phyloP scores from a whole-genome alignment of 2,113 vertebrate species.

The Xyrauchen texanus region DNA sequence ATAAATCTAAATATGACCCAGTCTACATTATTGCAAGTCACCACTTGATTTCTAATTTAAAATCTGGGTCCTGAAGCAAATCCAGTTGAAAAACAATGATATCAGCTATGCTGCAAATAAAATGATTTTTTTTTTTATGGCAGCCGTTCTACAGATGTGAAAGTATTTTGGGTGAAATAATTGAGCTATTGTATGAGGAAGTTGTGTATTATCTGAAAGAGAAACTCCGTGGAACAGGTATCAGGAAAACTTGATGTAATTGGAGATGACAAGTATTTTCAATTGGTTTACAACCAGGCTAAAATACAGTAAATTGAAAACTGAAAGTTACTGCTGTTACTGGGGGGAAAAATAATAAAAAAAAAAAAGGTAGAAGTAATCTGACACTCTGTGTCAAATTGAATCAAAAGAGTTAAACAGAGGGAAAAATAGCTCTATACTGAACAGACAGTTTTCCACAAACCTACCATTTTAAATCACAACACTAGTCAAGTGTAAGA shows the following conservation, averaged over 20 bases:
- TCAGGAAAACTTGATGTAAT: background rate
- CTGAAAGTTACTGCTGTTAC: background rate
- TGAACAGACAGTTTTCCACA: background rate
- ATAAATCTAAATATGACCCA: too few species aligned
- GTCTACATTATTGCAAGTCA: too few species aligned
- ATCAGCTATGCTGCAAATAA: too few species aligned
- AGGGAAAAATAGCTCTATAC: background rate
- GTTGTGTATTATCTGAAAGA: conserved; percentile 18
- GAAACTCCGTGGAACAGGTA: conserved; percentile 4
- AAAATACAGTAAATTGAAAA: background rate
- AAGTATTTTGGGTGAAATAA: background rate
- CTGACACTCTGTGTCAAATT: conserved; percentile 5
- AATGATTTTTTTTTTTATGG: too few species aligned
- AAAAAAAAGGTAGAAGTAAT: background rate
- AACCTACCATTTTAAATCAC: background rate
- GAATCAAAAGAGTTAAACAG: conserved; percentile 18
- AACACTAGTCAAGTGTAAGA: too few species aligned
- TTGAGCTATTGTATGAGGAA: conserved; percentile 4
- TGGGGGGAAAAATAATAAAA: background rate
- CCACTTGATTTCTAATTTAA: too few species aligned
- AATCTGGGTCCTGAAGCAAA: too few species aligned
- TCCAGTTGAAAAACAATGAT: too few species aligned
- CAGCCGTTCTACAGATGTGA: background rate
- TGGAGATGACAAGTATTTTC: background rate
- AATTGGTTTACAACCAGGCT: background rate